Conservation (phyloP, 1,140 invertebrate genomes). For the Gryon sp. region DNA sequence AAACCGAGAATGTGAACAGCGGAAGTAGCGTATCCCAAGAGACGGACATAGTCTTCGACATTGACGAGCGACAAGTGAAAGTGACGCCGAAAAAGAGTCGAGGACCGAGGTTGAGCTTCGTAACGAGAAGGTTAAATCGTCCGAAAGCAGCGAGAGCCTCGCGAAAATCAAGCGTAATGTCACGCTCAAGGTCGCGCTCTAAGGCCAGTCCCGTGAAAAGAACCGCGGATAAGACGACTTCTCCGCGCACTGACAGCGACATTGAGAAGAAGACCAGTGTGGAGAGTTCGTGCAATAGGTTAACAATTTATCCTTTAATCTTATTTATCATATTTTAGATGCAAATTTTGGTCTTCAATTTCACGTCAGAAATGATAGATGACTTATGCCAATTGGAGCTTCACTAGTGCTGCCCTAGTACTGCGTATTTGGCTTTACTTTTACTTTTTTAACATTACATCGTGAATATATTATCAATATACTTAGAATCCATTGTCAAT, state of each 20-base stretch:
- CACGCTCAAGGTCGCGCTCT: not conserved
- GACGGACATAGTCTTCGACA: slow-evolving; percentile 68
- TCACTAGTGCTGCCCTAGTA: too few relatives aligned
- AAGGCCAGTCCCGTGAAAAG: slow-evolving; percentile 49
- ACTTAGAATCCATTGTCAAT: too few relatives aligned
- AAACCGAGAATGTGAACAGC: slow-evolving; percentile 59
- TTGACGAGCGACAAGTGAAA: slow-evolving; percentile 65
- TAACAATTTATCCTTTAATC: too few relatives aligned
- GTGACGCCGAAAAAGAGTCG: slow-evolving; percentile 62
- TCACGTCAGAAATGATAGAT: too few relatives aligned
- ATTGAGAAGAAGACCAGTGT: slow-evolving; percentile 4
- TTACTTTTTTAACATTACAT: too few relatives aligned
- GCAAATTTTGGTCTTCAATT: too few relatives aligned
- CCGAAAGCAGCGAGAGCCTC: slow-evolving; percentile 45
- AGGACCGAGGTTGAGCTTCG: slow-evolving; percentile 9
- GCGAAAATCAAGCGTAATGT: slow-evolving; percentile 40
- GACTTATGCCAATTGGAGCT: too few relatives aligned
- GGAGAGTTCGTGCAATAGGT: slow-evolving; percentile 51
- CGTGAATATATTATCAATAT: too few relatives aligned
- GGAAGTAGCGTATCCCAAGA: slow-evolving; percentile 65
- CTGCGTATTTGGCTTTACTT: too few relatives aligned
- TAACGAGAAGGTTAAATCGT: slow-evolving; percentile 24
- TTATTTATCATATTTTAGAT: too few relatives aligned
- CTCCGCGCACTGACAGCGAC: slow-evolving; percentile 27
- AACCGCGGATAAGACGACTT: slow-evolving; percentile 24